Conservation (phyloP, 1,140 invertebrate species). For the Dermatophagoides farinae region DNA sequence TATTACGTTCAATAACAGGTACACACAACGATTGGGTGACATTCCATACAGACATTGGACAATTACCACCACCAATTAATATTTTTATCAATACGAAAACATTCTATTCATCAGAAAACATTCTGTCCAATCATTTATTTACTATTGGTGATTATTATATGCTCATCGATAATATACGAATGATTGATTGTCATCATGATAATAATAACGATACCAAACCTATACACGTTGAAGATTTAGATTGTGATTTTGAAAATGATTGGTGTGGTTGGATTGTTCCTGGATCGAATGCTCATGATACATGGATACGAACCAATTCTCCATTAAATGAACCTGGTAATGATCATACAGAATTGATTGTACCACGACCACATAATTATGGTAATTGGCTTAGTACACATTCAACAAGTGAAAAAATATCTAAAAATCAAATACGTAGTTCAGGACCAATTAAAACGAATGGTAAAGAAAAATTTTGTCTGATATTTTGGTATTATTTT, state of each 20-base stretch:
- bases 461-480: background rate
- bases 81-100: background rate
- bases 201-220: background rate
- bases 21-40: background rate
- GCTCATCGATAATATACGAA: background rate
- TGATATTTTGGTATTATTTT: conserved; percentile 1
- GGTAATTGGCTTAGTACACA: background rate
- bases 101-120: background rate
- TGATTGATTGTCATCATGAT: background rate
- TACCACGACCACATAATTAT: background rate
- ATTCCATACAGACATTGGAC: background rate
- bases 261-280: background rate
- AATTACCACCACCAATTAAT: background rate
- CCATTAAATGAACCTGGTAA: background rate
- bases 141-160: background rate
- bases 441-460: background rate
- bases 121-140: background rate
- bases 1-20: background rate
- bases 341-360: background rate
- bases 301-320: background rate
- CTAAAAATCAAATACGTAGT: background rate
- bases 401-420: background rate
- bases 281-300: background rate
- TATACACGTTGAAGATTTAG: background rate
- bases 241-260: background rate